Evolutionary conservation across 2,888 invertebrate genomes (phyloP).

Genomic region (Scelioninae gen. 2): DNA sequence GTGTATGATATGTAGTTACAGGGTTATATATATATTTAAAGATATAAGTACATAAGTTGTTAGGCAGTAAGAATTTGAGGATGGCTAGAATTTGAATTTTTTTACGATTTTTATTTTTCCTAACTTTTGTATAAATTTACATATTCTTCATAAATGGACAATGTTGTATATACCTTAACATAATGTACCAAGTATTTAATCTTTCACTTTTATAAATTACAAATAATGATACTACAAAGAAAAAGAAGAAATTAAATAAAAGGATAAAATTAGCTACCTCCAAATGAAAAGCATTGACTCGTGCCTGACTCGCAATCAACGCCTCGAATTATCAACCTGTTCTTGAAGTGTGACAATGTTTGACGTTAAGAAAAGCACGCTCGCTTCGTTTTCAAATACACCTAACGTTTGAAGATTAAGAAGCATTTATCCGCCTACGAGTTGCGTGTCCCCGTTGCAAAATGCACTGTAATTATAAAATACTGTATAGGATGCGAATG

Average conservation of each 20-base stretch:
- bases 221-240: constrained; percentile 50
- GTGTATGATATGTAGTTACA: constrained; percentile 61
- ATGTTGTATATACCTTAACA: constrained; percentile 60
- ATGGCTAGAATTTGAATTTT: constrained; percentile 58
- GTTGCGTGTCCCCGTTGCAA: constrained; percentile 50
- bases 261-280: constrained; percentile 53
- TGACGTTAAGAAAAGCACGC: constrained; percentile 29
- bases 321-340: constrained; percentile 25
- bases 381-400: constrained; percentile 38
- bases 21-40: constrained; percentile 61
- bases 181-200: constrained; percentile 59
- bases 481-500: constrained; percentile 63
- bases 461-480: constrained; percentile 62
- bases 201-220: constrained; percentile 61
- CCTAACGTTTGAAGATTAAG: constrained; percentile 46
- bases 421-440: constrained; percentile 39
- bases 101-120: constrained; percentile 59
- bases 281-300: constrained; percentile 46
- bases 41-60: constrained; percentile 57
- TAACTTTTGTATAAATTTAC: constrained; percentile 61
- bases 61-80: constrained; percentile 58
- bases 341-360: constrained; percentile 39
- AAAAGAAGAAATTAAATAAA: constrained; percentile 14
- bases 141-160: constrained; percentile 54
- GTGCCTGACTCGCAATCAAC: constrained; percentile 29